Percentiles rank a stretch among this genome's conserved stretches.
Conservation (phyloP, 1,140 invertebrate genomes). For the Cotesia chilonis region DNA sequence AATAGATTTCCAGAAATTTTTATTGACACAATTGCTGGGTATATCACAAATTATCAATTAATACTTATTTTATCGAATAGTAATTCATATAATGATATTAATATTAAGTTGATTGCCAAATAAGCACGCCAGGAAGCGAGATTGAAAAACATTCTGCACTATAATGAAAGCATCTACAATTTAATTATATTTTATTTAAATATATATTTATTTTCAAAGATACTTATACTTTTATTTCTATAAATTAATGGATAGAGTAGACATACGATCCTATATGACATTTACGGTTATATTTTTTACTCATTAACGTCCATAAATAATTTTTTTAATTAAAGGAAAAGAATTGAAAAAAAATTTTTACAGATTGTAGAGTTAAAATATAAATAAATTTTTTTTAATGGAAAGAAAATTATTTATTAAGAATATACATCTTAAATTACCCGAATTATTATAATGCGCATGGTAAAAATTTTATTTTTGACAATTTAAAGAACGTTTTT, state of each 20-base stretch:
- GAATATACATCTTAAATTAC: no score
- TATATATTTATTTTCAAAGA: conserved; percentile 11
- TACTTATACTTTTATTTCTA: conserved; percentile 4
- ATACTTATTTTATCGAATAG: conserved; percentile 33
- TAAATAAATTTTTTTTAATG: no score
- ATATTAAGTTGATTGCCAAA: conserved; percentile 35
- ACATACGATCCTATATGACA: conserved; percentile 1
- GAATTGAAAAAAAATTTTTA: no score
- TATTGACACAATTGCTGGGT: conserved; percentile 37
- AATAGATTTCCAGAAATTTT: conserved; percentile 33
- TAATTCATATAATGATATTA: conserved; percentile 12
- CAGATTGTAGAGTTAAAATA: no score
- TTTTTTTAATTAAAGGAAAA: no score
- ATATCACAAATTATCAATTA: conserved; percentile 41
- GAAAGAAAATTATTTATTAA: no score
- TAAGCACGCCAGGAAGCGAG: conserved; percentile 24
- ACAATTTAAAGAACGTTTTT: no score
- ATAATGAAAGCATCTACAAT: conserved; percentile 15
- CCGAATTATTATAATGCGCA: no score
- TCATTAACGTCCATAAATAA: background rate
- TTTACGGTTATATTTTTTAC: background rate
- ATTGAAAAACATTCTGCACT: conserved; percentile 26
- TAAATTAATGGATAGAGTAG: background rate
- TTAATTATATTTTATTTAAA: background rate
- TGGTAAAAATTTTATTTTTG: no score